Percentiles rank a stretch among this genome's conserved stretches.
Conservation (phyloP, 2,888 invertebrate genomes). For the Antitype chi region DNA sequence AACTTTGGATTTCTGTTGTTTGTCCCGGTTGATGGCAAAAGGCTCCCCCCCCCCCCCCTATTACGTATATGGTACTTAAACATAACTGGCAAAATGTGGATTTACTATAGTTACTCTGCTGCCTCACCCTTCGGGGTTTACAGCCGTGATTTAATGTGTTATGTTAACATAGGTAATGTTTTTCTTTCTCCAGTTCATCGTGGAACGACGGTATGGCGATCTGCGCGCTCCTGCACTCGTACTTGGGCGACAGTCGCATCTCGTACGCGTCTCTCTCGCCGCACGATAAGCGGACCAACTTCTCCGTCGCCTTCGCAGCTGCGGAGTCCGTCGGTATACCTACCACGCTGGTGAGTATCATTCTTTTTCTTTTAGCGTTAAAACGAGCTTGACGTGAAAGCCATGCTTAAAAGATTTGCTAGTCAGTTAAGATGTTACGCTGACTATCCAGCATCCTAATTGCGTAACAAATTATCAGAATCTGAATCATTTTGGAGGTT, state of each 20-base stretch:
- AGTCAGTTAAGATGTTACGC: too few species aligned
- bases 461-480: too few species aligned
- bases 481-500: too few species aligned
- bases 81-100: too few species aligned
- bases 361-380: background rate
- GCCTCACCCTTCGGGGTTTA: background rate
- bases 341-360: conserved; percentile 94
- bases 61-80: too few species aligned
- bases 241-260: conserved; percentile 94
- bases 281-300: conserved; percentile 96
- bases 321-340: conserved; percentile 98
- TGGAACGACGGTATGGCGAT: conserved; percentile 99
- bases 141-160: background rate
- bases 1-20: too few species aligned
- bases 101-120: background rate
- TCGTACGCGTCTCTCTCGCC: conserved; percentile 95
- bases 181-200: conserved; percentile 91
- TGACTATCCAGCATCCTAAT: too few species aligned
- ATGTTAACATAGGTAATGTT: background rate
- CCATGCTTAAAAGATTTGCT: too few species aligned
- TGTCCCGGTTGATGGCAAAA: too few species aligned
- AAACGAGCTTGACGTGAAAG: too few species aligned
- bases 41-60: too few species aligned
- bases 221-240: conserved; percentile 97
- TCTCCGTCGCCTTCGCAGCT: conserved; percentile 97